phyloP scores from a whole-genome alignment of 2,888 invertebrate genomes.

The Palloptera scutellata region DNA sequence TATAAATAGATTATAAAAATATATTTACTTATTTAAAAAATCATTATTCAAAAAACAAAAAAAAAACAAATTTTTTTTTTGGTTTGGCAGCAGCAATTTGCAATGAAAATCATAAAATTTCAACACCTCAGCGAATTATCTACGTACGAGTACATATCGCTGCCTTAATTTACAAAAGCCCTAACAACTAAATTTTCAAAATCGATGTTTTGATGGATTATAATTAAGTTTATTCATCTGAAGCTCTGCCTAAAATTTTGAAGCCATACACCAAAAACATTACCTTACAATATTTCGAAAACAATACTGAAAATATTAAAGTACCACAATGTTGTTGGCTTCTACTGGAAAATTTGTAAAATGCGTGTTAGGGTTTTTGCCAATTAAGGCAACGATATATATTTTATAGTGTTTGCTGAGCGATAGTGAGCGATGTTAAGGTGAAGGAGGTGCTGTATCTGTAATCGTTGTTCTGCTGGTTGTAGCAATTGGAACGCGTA shows the following conservation, averaged over 20 bases:
- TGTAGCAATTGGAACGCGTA: background rate
- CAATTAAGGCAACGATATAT: background rate
- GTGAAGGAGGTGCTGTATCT: background rate
- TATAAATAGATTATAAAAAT: slow-evolving; percentile 4
- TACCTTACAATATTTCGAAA: too few relatives aligned
- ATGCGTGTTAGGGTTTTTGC: too few relatives aligned
- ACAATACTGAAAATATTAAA: too few relatives aligned
- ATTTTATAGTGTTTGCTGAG: background rate
- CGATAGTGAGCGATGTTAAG: too few relatives aligned
- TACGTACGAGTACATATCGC: background rate
- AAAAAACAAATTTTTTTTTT: too few relatives aligned
- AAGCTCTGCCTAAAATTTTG: too few relatives aligned
- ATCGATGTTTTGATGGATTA: too few relatives aligned
- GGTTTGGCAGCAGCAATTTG: background rate
- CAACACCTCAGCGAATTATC: slow-evolving; percentile 20
- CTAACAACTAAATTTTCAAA: background rate
- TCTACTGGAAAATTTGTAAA: too few relatives aligned
- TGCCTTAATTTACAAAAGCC: background rate
- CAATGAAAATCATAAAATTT: slow-evolving; percentile 14
- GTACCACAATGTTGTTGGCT: too few relatives aligned
- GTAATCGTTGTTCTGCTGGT: background rate
- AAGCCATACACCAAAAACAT: too few relatives aligned
- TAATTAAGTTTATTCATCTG: too few relatives aligned
- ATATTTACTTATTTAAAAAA: slow-evolving; percentile 16
- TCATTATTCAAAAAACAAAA: background rate